Base-by-base conservation (phyloP, 2,888 invertebrate species). In the Phalera bucephala region DNA sequence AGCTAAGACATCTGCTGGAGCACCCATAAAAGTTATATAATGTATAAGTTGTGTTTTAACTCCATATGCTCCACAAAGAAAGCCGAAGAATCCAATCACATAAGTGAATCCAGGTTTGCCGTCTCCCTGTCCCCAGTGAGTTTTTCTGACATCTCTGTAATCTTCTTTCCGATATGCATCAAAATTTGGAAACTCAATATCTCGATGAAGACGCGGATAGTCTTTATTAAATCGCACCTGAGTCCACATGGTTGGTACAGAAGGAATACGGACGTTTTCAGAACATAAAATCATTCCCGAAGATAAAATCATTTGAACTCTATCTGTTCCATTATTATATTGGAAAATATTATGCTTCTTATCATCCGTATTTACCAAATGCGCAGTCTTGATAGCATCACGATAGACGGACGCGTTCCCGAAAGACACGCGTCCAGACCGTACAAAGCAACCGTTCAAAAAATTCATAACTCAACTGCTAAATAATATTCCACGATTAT, bases 1-100 rank as follows among this genome's bases (percentile, higher is more conserved):
- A 1, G 96, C 96, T 27, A 95, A 66, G 2, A 95, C 93, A 64
- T 96, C 96, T 17, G 93, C 93, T 1, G 95, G 87, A 1, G 95
- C 91, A 13, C 89, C 80, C 92, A 96, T 91, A 36, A 72, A 92
- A 8, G 66, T 44, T 1, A 95, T 69, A 31, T 91, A 90, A 31
- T 93, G 91, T n/a, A 80, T 71, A 4, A 92, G 74, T 13, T 91
- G 62, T 2, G 91, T 64, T 79, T 96, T 96, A 2, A 91, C 80
- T 0, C 77, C 84, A 64, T 95, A 95, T 1, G 92, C 72, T 8
- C 82, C 90, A 25, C 88, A 80, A 0, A 94, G 79, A 14, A 92
- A 73, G 8, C 91, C 91, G 54, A 91, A 92, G 90, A 64, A 72
- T 25, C 76, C 73, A 12, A 92, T 38, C 0, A 91, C 54, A 59